Percentiles rank a stretch among this genome's conserved stretches.
These are phyloP conservation scores for Siphlonurus alternatus DNA, from an alignment of 2,888 invertebrate genomes.

Conservation along the genomic window DNA sequence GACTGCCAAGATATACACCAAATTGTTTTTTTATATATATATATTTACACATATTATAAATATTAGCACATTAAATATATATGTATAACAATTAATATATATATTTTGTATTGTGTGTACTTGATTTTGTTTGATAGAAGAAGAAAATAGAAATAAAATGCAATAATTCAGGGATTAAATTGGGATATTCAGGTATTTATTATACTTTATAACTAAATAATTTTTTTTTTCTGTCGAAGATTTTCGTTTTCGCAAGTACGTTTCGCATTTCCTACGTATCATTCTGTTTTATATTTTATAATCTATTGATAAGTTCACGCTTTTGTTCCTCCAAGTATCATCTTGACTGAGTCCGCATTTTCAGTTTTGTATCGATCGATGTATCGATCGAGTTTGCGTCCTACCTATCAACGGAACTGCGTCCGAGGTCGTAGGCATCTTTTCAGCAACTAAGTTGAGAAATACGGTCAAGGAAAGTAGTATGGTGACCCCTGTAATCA, in stretches of 20 bases:
- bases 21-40: too few species aligned
- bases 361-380: background rate
- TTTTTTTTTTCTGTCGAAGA: too few species aligned
- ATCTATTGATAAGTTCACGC: background rate
- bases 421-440: conserved; percentile 99
- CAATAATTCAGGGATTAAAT: background rate
- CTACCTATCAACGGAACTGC: conserved; percentile 99
- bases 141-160: too few species aligned
- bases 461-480: conserved; percentile 99
- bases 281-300: background rate
- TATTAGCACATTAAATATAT: too few species aligned
- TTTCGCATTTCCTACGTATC: too few species aligned
- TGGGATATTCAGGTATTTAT: background rate
- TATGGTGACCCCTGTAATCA: conserved; percentile 84
- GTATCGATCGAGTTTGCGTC: conserved; percentile 21
- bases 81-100: too few species aligned
- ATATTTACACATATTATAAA: too few species aligned
- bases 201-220: background rate
- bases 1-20: too few species aligned
- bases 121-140: too few species aligned
- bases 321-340: conserved; percentile 32
- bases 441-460: conserved; percentile 98
- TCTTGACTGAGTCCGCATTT: conserved; percentile 23
- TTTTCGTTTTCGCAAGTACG: too few species aligned
- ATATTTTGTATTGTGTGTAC: too few species aligned